Conservation (phyloP, 2,113 vertebrate species). For the Atlantisia rogersi region DNA sequence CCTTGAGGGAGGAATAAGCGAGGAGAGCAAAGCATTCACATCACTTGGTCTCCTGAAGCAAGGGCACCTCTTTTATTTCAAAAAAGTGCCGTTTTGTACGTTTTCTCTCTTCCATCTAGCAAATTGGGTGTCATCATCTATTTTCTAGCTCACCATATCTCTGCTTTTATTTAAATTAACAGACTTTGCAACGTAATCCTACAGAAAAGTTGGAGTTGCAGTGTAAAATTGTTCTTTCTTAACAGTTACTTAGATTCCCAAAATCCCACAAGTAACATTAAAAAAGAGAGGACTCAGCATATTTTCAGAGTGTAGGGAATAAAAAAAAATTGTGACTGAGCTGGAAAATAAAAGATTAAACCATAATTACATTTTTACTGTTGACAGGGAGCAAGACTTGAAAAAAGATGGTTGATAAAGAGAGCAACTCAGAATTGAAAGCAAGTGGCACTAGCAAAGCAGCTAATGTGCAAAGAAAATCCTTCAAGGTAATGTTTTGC, state of each 20-base stretch:
- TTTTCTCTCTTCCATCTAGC: neutral
- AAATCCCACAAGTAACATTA: no score
- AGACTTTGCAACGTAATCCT: neutral
- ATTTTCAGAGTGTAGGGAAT: neutral
- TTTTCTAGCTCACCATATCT: neutral
- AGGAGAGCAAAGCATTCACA: no score
- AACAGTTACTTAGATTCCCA: neutral
- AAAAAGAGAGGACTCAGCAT: neutral
- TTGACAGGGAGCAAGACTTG: neutral
- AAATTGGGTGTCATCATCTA: neutral
- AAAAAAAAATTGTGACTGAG: neutral
- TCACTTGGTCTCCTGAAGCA: neutral
- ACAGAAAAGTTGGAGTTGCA: neutral
- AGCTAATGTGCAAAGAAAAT: neutral
- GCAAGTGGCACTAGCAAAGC: neutral
- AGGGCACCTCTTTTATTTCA: neutral
- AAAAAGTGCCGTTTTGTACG: neutral
- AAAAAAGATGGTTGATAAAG: neutral
- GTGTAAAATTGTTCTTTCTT: neutral
- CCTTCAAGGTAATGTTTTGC: accelerated
- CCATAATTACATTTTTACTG: neutral
- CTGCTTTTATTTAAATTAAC: neutral
- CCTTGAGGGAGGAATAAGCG: no score
- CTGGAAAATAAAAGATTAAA: neutral
- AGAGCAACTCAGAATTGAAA: neutral